These are phyloP conservation scores for Mustela lutreola DNA, from an alignment of 2,113 vertebrate genomes.

Conservation along the genomic window DNA sequence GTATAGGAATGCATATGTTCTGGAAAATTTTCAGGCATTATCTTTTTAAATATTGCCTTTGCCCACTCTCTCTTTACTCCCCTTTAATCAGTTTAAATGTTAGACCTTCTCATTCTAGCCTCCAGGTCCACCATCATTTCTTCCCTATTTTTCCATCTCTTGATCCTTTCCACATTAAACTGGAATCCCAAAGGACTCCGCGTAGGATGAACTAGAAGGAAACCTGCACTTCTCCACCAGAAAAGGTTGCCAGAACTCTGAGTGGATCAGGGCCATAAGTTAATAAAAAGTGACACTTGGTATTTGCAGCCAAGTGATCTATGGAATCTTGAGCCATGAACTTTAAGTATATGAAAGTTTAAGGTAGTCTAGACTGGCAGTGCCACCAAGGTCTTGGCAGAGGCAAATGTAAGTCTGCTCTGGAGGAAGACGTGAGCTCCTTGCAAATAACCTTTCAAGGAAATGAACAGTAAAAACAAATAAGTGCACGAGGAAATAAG, in stretches of 20 bases:
- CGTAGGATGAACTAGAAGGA: background rate
- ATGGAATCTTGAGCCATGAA: background rate
- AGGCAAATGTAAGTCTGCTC: background rate
- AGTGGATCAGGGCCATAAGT: background rate
- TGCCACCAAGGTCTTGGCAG: background rate
- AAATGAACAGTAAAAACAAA: constrained; percentile 8
- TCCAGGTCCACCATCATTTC: background rate
- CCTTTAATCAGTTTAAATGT: background rate
- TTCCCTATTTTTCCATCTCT: constrained; percentile 13
- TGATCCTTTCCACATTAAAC: constrained; percentile 5
- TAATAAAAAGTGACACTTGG: background rate
- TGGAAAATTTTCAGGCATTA: background rate
- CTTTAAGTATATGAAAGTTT: background rate
- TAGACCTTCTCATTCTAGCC: background rate
- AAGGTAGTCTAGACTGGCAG: background rate
- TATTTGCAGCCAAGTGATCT: background rate
- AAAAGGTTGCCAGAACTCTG: background rate
- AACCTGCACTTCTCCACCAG: background rate
- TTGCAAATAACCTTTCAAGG: constrained; percentile 5
- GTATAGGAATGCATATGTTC: background rate
- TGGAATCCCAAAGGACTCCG: background rate
- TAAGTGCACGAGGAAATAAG: background rate
- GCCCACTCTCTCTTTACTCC: background rate
- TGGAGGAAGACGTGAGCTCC: background rate
- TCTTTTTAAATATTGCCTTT: constrained; percentile 52